Base-by-base conservation (phyloP, 2,113 vertebrate genomes). In the Pollachius pollachius region DNA sequence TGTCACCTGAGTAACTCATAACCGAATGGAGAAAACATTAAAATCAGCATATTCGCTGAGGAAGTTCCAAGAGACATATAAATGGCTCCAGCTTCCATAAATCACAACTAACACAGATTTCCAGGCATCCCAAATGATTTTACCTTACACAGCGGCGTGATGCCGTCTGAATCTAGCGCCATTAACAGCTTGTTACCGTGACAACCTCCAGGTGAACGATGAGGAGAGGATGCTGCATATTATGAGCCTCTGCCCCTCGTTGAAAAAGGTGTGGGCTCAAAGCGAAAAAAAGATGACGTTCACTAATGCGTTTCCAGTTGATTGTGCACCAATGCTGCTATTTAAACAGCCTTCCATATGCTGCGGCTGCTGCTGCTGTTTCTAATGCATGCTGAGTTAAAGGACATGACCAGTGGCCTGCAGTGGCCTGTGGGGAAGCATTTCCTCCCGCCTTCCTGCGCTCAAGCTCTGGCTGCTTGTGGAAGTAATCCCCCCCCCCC, bases 301-400 rank as follows among this genome's bases (percentile, higher is more conserved):
- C 30, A 34, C 30, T 34, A 34, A 5, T 34, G 30, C 3, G 4
- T 67, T 81, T 78, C 78, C 71, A 17, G 66, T 74, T 70, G 83
- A 70, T 77, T 80, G 81, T 74, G 84, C 82, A 83, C 52, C 70
- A 84, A 72, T 72, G 76, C 65, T 75, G 71, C 67, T 59, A 52
- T 9, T 63, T 64, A 87, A 83, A 90, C 86, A 82, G 87, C 78
- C n/a, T 6, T 52, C 27, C 18, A 69, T 80, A 75, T 87, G 76
- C 21, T 57, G 69, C 59, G 34, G 15, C 37, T 1, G 71, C 71
- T 83, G 80, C 71, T 71, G 65, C 65, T 0, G 19, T 57, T 86
- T 76, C 68, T 65, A 79, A 71, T 16, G 52, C 79, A 73, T 48
- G 52, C 71, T 21, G 70, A 70, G 70, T n/a, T 52, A 56, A 21